Evolutionary conservation across 2,113 vertebrate species (phyloP).

Genomic region (Ptyas mucosa): DNA sequence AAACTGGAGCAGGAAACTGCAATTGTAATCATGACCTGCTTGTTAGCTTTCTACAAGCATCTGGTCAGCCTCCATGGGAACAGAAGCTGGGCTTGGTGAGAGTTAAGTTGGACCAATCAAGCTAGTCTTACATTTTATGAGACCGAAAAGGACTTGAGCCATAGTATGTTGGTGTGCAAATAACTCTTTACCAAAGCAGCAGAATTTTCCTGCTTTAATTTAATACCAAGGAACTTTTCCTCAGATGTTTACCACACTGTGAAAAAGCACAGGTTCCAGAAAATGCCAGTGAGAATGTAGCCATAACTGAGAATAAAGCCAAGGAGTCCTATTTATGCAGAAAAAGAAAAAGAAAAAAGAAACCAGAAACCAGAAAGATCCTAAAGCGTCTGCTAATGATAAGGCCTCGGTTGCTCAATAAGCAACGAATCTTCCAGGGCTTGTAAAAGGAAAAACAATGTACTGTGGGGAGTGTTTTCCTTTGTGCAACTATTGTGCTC

Average conservation of each 20-base stretch:
- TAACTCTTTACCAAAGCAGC: background rate
- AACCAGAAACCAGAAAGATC: background rate
- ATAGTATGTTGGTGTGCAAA: background rate
- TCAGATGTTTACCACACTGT: background rate
- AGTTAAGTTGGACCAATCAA: background rate
- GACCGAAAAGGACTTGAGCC: background rate
- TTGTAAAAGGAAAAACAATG: background rate
- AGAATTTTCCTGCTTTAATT: background rate
- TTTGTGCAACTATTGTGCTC: slow-evolving; percentile 8
- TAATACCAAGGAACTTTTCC: background rate
- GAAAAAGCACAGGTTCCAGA: background rate
- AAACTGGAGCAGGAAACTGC: background rate
- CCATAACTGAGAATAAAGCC: background rate
- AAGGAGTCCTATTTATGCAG: slow-evolving; percentile 10
- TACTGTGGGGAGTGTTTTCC: background rate
- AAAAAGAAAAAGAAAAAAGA: background rate
- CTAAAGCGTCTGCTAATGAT: background rate
- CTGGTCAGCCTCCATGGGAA: background rate
- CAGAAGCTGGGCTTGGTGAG: background rate
- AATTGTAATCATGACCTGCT: background rate
- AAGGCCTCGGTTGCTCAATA: background rate
- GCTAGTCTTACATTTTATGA: background rate
- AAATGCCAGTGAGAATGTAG: background rate
- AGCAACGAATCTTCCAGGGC: background rate
- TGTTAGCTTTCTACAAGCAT: background rate